These are phyloP conservation scores for Eupithecia dodoneata DNA, from an alignment of 2,888 invertebrate species.

Conservation along the genomic window DNA sequence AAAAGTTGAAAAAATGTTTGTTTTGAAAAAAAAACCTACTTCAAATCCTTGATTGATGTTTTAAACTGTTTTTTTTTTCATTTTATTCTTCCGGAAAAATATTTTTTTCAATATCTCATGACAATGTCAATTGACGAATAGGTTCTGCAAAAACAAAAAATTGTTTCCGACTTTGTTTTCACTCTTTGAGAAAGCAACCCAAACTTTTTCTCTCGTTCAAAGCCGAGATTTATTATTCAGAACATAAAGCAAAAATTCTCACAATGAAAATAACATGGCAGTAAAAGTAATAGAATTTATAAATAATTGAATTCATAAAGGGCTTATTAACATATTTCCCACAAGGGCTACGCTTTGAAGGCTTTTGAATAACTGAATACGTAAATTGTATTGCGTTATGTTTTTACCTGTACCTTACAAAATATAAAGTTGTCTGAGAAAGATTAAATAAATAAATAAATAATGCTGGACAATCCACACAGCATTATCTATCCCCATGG, in stretches of 20 bases:
- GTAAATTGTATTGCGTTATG: slow-evolving; percentile 17
- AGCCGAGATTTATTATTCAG: not conserved
- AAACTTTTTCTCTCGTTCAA: not conserved
- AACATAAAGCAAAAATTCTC: not conserved
- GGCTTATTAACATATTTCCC: slow-evolving; percentile 27
- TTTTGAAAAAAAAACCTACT: too few species aligned
- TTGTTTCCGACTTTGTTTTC: too few species aligned
- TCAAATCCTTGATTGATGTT: too few species aligned
- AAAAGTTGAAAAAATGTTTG: too few species aligned
- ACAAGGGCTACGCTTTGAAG: slow-evolving; percentile 17
- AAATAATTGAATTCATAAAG: slow-evolving; percentile 12
- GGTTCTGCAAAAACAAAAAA: too few species aligned
- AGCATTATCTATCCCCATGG: too few species aligned
- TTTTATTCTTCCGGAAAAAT: too few species aligned
- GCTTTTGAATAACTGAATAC: slow-evolving; percentile 23
- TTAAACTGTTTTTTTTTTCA: too few species aligned
- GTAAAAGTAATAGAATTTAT: slow-evolving; percentile 13
- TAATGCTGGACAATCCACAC: too few species aligned
- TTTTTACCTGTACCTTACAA: not conserved
- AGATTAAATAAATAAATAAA: too few species aligned
- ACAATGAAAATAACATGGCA: not conserved
- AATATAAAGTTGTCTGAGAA: not conserved
- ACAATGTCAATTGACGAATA: too few species aligned
- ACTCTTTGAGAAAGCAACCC: not conserved
- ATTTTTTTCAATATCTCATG: too few species aligned